Percentiles rank a stretch among this genome's conserved stretches.
Evolutionary conservation across 2,797 vertebrate genomes (phyloP).

Genomic region (Galago senegalensis): DNA sequence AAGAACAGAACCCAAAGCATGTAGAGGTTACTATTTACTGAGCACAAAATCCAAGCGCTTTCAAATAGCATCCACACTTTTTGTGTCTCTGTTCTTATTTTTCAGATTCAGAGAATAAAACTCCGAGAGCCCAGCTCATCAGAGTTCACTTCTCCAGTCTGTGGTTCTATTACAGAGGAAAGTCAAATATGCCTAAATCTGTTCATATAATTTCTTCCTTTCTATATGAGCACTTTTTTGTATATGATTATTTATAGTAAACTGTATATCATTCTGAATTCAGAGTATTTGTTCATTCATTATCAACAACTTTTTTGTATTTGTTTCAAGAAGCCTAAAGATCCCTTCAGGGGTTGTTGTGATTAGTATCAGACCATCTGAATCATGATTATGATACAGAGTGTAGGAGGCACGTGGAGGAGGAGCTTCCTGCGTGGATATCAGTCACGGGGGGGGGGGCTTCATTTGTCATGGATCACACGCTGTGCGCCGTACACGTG

Average conservation of each 20-base stretch:
- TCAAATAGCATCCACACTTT: neutral
- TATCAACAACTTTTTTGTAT: neutral
- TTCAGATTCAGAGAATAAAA: constrained; percentile 27
- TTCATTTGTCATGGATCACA: neutral
- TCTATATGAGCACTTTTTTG: neutral
- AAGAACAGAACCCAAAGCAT: neutral
- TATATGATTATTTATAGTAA: neutral
- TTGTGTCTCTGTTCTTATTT: neutral
- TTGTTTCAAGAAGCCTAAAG: neutral
- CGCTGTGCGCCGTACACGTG: fast-evolving
- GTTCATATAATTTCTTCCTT: neutral
- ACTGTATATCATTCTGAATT: neutral
- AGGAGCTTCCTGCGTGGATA: neutral
- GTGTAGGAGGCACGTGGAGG: neutral
- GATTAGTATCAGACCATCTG: neutral
- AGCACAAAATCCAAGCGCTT: neutral
- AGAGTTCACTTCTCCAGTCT: neutral
- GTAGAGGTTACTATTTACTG: neutral
- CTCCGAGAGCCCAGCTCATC: neutral
- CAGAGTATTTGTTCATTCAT: neutral
- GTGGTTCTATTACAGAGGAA: neutral
- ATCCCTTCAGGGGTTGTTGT: neutral
- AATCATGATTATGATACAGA: neutral
- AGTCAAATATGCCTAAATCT: neutral
- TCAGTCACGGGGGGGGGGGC: neutral